Conservation (phyloP, 1,140 invertebrate genomes). For the Eumeta japonica region DNA sequence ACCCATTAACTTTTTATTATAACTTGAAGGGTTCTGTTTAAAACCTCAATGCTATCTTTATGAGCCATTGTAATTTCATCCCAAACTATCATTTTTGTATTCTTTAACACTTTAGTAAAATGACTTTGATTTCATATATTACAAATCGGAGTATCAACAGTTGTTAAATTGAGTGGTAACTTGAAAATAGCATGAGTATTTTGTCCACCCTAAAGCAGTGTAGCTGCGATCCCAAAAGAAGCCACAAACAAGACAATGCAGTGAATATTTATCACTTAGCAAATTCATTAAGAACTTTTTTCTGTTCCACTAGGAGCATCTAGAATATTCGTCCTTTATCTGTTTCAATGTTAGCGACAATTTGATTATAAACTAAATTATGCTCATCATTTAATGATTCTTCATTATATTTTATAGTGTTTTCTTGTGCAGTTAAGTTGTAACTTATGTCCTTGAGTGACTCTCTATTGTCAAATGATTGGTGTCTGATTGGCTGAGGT, state of each 20-base stretch:
- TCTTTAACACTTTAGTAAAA: constrained; percentile 26
- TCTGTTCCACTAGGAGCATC: too few species aligned
- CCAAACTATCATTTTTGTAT: constrained; percentile 25
- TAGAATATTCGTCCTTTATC: too few species aligned
- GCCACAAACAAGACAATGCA: constrained; percentile 48
- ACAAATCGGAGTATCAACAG: constrained; percentile 19
- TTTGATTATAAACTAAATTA: too few species aligned
- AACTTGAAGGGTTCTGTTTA: constrained; percentile 9
- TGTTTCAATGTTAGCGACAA: too few species aligned
- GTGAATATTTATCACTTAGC: too few species aligned
- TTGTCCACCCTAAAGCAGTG: constrained; percentile 49
- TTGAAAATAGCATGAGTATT: constrained; percentile 59
- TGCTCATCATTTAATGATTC: too few species aligned
- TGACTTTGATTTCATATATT: constrained; percentile 23
- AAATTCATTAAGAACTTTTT: too few species aligned
- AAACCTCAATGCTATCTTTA: constrained; percentile 23
- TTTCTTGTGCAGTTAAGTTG: constrained; percentile 32
- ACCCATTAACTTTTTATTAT: constrained; percentile 22
- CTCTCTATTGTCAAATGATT: too few species aligned
- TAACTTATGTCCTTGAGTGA: too few species aligned
- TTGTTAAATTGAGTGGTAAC: constrained; percentile 18
- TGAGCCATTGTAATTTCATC: constrained; percentile 36
- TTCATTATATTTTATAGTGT: too few species aligned
- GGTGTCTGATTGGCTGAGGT: background rate
- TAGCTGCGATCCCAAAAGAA: constrained; percentile 60